Evolutionary conservation across 1,140 invertebrate genomes (phyloP).

Genomic region (Elymnias hypermnestra): DNA sequence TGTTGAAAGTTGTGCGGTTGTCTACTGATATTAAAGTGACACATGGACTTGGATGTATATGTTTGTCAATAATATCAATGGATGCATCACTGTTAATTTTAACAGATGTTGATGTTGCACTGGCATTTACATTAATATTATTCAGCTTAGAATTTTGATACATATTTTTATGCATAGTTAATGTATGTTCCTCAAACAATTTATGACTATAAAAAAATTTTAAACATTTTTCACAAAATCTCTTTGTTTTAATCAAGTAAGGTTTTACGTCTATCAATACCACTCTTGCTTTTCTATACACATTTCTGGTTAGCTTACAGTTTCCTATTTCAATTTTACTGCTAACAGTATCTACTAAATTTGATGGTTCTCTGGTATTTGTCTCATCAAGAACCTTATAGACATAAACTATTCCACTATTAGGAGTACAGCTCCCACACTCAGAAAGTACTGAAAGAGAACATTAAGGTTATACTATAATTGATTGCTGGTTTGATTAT

Average conservation of each 20-base stretch:
- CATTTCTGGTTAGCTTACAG: no score
- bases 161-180: slow-evolving; percentile 12
- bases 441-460: not conserved
- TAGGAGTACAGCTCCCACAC: not conserved
- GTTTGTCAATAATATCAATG: no score
- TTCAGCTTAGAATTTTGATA: not conserved
- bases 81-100: no score
- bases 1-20: no score
- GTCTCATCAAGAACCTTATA: not conserved
- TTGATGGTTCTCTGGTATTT: not conserved
- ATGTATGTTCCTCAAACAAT: slow-evolving; percentile 23
- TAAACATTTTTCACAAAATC: slow-evolving; percentile 37
- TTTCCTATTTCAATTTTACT: no score
- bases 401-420: not conserved
- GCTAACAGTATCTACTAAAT: no score
- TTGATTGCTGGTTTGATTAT: no score
- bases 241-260: slow-evolving; percentile 26
- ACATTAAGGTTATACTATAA: no score
- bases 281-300: no score
- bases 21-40: no score
- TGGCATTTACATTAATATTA: slow-evolving; percentile 13
- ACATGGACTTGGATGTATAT: no score
- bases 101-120: not conserved
- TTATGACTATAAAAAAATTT: slow-evolving; percentile 34
- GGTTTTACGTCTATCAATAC: slow-evolving; percentile 23